Base-by-base conservation (phyloP, 1,140 invertebrate species). In the Coboldia fuscipes region DNA sequence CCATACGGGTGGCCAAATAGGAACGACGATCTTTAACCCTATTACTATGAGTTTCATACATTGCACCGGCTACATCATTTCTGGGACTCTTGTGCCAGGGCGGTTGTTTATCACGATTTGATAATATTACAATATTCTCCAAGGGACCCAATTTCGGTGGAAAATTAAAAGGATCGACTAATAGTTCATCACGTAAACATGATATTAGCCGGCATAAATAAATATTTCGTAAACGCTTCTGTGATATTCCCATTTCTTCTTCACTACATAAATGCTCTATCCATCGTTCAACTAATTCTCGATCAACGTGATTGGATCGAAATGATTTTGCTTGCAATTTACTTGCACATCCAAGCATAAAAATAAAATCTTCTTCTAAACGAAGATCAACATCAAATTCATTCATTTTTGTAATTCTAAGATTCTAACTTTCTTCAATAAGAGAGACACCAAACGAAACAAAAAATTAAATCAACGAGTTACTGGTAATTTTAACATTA, bases 381-480 rank as follows among this genome's bases (percentile, higher is more conserved):
- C 29, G 29, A 12, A 30, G 15, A 30, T 30, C 29, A 8, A 30
- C 9, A 30, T 30, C 29, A 13, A 30, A 30, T 15, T 30, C 29
- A 15, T 30, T 12, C 29, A 30, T 30, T 12, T 30, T 15, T 13
- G 14, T 12, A 24, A 24, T 24, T 24, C n/a, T 24, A n/a, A 24
- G n/a, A n/a, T 24, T n/a, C n/a, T n/a, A n/a, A n/a, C n/a, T n/a
- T n/a, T n/a, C n/a, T n/a, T n/a, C n/a, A n/a, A n/a, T n/a, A n/a
- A n/a, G n/a, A n/a, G n/a, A n/a, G n/a, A n/a, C n/a, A n/a, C n/a
- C n/a, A n/a, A n/a, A n/a, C n/a, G n/a, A n/a, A n/a, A n/a, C n/a
- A n/a, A n/a, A n/a, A n/a, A n/a, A n/a, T n/a, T n/a, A n/a, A n/a
- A n/a, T n/a, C n/a, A n/a, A n/a, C n/a, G n/a, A n/a, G n/a, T n/a